Percentiles rank a stretch among this genome's conserved stretches.
Conservation (phyloP, 1,140 invertebrate genomes). For the Drosophila melanica region DNA sequence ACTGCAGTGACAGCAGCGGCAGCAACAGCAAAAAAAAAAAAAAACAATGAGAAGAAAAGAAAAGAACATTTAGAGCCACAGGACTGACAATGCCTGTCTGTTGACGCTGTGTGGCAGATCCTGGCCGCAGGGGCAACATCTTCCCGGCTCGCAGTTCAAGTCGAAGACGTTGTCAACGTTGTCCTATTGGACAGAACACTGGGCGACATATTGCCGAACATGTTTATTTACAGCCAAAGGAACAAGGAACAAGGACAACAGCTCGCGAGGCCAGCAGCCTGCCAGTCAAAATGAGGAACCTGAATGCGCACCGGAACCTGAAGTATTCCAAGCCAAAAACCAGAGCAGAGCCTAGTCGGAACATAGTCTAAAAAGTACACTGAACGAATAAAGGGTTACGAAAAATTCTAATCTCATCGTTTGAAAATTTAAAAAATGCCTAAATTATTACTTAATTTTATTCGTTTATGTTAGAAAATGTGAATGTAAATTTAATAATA, state of each 20-base stretch:
- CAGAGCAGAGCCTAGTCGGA: background rate
- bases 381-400: background rate
- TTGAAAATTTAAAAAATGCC: no score
- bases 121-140: slow-evolving; percentile 42
- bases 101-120: slow-evolving; percentile 1
- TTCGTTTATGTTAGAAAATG: no score
- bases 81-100: slow-evolving; percentile 43
- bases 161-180: slow-evolving; percentile 13
- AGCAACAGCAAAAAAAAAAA: background rate
- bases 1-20: background rate
- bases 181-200: slow-evolving; percentile 23
- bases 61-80: no score
- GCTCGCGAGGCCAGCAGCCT: slow-evolving; percentile 1
- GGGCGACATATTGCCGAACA: slow-evolving; percentile 73
- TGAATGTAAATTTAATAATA: no score
- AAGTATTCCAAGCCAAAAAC: slow-evolving; percentile 6
- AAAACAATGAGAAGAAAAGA: background rate
- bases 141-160: slow-evolving; percentile 21
- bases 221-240: slow-evolving; percentile 73
- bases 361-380: background rate
- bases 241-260: slow-evolving; percentile 50
- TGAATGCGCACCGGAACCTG: slow-evolving; percentile 28
- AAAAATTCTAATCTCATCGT: no score
- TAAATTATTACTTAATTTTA: no score
- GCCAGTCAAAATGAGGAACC: background rate